Conservation (phyloP, 2,797 vertebrate genomes). For the Xerus rutilus region DNA sequence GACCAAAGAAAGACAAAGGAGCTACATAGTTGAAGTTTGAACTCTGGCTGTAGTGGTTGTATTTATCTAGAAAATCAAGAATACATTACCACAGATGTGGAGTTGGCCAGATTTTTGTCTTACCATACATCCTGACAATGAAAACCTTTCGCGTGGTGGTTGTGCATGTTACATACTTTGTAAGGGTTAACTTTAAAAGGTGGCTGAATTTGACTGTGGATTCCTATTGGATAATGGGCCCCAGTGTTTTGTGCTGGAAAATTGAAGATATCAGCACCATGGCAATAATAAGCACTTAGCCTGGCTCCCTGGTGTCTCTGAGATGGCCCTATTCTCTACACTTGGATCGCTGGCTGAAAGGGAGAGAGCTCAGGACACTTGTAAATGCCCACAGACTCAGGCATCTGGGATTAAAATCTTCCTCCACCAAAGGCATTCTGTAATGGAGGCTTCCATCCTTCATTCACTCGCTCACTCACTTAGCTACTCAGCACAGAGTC, state of each 20-base stretch:
- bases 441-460: not conserved
- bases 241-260: not conserved
- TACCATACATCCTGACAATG: not conserved
- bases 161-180: not conserved
- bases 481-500: not conserved
- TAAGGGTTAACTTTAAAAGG: not conserved
- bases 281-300: not conserved
- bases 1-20: conserved; percentile 4
- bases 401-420: not conserved
- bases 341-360: not conserved
- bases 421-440: not conserved
- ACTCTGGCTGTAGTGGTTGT: not conserved
- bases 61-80: not conserved
- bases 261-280: not conserved
- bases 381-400: not conserved
- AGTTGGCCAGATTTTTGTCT: not conserved
- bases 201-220: not conserved
- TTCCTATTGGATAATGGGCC: not conserved
- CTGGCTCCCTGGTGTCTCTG: not conserved
- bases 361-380: not conserved
- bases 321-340: not conserved
- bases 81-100: not conserved
- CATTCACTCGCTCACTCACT: not conserved
- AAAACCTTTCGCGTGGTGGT: not conserved
- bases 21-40: not conserved